phyloP scores from a whole-genome alignment of 2,888 invertebrate species.

The Lasiommata megera region DNA sequence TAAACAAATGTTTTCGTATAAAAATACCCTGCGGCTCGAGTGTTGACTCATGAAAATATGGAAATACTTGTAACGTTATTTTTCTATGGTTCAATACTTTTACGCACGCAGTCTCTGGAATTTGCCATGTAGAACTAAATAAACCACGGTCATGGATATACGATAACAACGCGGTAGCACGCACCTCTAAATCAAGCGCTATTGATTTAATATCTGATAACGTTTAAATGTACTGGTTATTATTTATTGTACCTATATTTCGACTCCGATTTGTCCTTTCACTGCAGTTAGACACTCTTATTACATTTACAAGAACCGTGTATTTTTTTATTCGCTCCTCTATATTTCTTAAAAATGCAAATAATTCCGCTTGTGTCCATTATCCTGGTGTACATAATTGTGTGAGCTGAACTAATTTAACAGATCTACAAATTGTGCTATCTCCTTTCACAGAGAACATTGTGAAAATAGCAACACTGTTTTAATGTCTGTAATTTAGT shows the following conservation, averaged over 20 bases:
- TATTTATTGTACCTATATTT: not conserved
- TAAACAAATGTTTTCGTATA: not conserved
- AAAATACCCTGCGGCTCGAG: not conserved
- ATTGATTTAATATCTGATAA: constrained; percentile 41
- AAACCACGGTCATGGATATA: constrained; percentile 4
- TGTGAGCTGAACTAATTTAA: too few species aligned
- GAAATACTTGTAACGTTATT: not conserved
- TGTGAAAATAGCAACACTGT: too few species aligned
- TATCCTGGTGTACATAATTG: too few species aligned
- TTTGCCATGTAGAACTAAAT: not conserved
- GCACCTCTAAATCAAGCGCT: constrained; percentile 50
- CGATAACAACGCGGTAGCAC: constrained; percentile 32
- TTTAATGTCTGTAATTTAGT: too few species aligned
- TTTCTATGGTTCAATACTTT: not conserved
- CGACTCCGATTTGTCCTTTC: constrained; percentile 1
- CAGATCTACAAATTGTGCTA: too few species aligned
- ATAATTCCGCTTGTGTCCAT: too few species aligned
- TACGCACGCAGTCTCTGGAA: not conserved
- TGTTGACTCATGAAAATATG: not conserved
- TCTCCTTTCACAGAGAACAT: too few species aligned
- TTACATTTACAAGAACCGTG: not conserved
- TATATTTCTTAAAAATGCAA: too few species aligned
- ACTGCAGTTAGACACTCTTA: not conserved
- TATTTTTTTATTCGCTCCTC: too few species aligned
- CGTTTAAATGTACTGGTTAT: constrained; percentile 42